Base-by-base conservation (phyloP, 2,888 invertebrate species). In the Torymus auratus region DNA sequence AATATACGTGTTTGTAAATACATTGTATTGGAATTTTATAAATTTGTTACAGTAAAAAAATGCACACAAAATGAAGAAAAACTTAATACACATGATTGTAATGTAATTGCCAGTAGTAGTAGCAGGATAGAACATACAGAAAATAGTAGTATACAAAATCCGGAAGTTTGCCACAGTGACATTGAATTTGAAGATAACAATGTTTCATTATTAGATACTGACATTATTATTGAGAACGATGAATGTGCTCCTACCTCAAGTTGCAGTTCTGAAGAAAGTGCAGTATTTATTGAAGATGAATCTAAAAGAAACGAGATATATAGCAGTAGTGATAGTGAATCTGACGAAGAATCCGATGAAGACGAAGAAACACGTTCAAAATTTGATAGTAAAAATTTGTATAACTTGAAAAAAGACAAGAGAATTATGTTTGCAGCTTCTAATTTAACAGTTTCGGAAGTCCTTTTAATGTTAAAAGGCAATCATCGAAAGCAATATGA, bases 391-490 rank as follows among this genome's bases (percentile, higher is more conserved):
- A 64, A 4, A 4, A 64, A 41, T 14, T 23, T 64, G 5, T 23
- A 64, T 64, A 64, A 64, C 12, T n/a, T 64, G 28, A 23, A 28
- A 12, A 28, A 3, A 23, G 41, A 64, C n/a, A 14, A 28, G 1
- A 23, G 64, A 28, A 64, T 64, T 64, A 64, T 64, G 64, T 64
- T 64, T 14, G 15, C 1, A 23, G 10, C 28, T 41, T 64, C 64
- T 15, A 64, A 64, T 41, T 64, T 64, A 23, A 64, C 64, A 28
- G 41, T 64, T 41, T 41, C 64, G n/a, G 67, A 67, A 52, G 67
- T 52, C 11, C 23, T 67, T 15, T 52, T 67, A 53, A 67, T 67
- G 67, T 10, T 67, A 17, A 67, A 67, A 67, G 67, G 67, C 3
- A 67, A 13, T 53, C 17, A 52, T 67, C 15, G 53, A 15, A 17